Base-by-base conservation (phyloP, 2,797 vertebrate genomes). In the Malurus leucopterus region DNA sequence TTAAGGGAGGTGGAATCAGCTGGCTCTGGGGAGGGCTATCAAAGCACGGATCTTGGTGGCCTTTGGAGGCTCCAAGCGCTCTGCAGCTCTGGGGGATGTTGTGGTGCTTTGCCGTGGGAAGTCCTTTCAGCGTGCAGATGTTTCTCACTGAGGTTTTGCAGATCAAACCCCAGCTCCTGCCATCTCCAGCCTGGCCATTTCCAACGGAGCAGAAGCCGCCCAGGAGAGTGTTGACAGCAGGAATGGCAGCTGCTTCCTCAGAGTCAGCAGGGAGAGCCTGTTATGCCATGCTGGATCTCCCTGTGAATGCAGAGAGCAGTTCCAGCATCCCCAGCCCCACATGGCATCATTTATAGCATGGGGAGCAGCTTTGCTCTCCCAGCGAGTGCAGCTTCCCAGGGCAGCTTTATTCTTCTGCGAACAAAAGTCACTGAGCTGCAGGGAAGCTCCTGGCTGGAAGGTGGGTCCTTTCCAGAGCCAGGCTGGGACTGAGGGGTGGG, bases 381-480 rank as follows among this genome's bases (percentile, higher is more conserved):
- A 63, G 55, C 1, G 8, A 84, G 79, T 0, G 0, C 13, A 3
- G 72, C 30, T 86, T 94, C 65, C 67, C 24, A 63, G 43, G 54
- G 36, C 69, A 67, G 70, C 80, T 88, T 87, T 54, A 68, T 92
- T 94, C 85, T 93, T 94, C 43, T 68, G 57, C 1, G n/a, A 88
- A 84, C 76, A 92, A 86, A 89, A 54, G 83, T 40, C 71, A 51
- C 4, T 20, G 55, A 91, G 76, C 82, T 91, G 70, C n/a, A 19
- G 73, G 79, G 63, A 90, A 32, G n/a, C 76, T 90, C 84, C 55
- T 92, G 91, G 32, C 32, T 89, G 53, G 76, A 91, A 94, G 83
- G 82, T 88, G 54, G 57, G 40, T 84, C 36, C 34, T 70, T 75
- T 87, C 50, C 23, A 46, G 6, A 15, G 30, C 70, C 61, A n/a